Evolutionary conservation across 2,797 vertebrate species (phyloP).

Genomic region (Rhynchotus rufescens): DNA sequence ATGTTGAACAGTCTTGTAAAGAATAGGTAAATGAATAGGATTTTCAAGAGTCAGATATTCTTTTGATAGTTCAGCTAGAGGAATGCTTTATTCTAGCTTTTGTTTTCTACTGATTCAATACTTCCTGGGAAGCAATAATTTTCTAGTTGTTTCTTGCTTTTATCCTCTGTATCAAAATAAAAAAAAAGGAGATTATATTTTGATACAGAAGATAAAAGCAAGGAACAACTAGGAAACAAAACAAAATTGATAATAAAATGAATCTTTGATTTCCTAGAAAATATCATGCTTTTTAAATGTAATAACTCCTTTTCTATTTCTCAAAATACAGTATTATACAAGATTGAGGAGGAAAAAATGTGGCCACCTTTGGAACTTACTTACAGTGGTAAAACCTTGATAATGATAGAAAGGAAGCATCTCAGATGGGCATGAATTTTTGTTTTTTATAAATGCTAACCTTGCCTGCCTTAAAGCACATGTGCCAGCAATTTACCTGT

Average conservation of each 20-base stretch:
- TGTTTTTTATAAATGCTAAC: background rate
- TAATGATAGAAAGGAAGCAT: background rate
- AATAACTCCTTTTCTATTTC: background rate
- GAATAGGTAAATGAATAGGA: conserved; percentile 15
- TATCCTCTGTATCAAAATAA: background rate
- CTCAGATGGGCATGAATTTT: background rate
- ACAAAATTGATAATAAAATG: background rate
- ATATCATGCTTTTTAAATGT: background rate
- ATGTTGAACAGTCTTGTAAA: background rate
- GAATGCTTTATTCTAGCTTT: background rate
- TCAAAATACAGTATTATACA: background rate
- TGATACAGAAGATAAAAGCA: no score
- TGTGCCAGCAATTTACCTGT: background rate
- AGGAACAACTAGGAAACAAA: no score
- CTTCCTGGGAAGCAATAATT: background rate
- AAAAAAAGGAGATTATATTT: no score
- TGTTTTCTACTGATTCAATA: background rate
- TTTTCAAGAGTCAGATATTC: background rate
- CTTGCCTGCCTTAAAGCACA: conserved; percentile 29
- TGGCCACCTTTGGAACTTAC: background rate
- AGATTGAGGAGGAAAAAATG: background rate
- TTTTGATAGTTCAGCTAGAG: background rate
- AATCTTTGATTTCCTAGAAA: background rate
- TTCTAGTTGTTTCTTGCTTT: background rate
- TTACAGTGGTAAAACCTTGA: background rate